Percentiles rank a stretch among this genome's conserved stretches.
These are phyloP conservation scores for Dendroctonus ponderosae DNA, from an alignment of 1,140 invertebrate species.

Conservation along the genomic window DNA sequence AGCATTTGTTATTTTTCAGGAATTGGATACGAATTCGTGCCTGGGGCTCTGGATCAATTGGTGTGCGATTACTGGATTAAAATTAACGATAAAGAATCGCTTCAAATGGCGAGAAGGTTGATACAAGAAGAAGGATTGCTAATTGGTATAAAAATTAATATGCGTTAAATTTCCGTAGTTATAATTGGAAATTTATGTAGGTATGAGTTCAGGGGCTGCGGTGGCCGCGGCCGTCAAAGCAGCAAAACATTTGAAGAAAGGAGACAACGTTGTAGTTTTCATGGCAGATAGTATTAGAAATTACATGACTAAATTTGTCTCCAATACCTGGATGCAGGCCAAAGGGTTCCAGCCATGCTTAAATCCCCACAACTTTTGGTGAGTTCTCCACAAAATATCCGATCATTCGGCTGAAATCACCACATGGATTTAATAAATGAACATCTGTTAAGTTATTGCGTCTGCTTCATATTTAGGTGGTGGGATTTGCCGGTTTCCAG, in stretches of 20 bases:
- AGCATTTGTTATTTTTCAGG: slow-evolving; percentile 38
- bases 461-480: slow-evolving; percentile 62
- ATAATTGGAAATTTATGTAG: slow-evolving; percentile 50
- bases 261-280: slow-evolving; percentile 86
- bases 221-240: slow-evolving; percentile 77
- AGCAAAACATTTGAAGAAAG: slow-evolving; percentile 74
- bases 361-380: slow-evolving; percentile 59
- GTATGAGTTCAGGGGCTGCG: slow-evolving; percentile 88
- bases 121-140: slow-evolving; percentile 92
- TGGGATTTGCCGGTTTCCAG: slow-evolving; percentile 64
- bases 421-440: neutral
- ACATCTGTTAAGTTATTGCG: neutral
- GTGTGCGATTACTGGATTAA: slow-evolving; percentile 90
- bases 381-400: slow-evolving; percentile 11
- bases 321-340: slow-evolving; percentile 93
- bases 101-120: slow-evolving; percentile 77
- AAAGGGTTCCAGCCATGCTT: slow-evolving; percentile 61
- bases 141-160: slow-evolving; percentile 63
- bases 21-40: slow-evolving; percentile 92
- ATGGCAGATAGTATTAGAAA: slow-evolving; percentile 95
- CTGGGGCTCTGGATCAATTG: slow-evolving; percentile 76
- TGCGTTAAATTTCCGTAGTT: neutral
- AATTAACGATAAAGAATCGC: slow-evolving; percentile 74
- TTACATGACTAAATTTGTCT: slow-evolving; percentile 98
- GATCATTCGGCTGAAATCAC: neutral